Conservation (phyloP, 2,797 vertebrate genomes). For the Lophotriccus pileatus region DNA sequence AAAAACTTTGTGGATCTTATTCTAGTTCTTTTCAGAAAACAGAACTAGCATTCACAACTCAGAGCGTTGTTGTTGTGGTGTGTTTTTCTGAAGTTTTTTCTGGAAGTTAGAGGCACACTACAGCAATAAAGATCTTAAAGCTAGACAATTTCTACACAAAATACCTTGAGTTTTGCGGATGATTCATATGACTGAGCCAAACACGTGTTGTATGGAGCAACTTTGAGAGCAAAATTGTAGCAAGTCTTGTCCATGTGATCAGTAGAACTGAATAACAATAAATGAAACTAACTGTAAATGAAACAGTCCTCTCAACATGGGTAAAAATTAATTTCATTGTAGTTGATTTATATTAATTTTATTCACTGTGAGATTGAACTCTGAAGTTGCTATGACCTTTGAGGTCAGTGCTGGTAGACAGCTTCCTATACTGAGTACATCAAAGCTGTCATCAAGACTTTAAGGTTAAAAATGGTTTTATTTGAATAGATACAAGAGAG, state of each 20-base stretch:
- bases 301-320: background rate
- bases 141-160: background rate
- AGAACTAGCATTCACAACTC: background rate
- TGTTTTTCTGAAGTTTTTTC: background rate
- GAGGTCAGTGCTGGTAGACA: background rate
- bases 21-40: background rate
- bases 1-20: rapidly evolving
- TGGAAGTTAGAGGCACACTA: background rate
- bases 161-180: background rate
- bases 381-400: background rate
- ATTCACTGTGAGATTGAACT: background rate
- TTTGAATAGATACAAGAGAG: background rate
- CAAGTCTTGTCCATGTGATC: background rate
- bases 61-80: rapidly evolving
- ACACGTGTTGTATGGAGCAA: background rate
- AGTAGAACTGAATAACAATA: background rate
- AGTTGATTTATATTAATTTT: background rate
- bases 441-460: background rate
- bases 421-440: background rate
- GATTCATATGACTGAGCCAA: background rate
- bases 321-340: background rate
- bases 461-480: background rate
- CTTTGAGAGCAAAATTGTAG: background rate
- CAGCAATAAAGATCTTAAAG: background rate
- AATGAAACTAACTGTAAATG: background rate